These are phyloP conservation scores for Drosophila monieri DNA, from an alignment of 2,888 invertebrate genomes.

Conservation along the genomic window DNA sequence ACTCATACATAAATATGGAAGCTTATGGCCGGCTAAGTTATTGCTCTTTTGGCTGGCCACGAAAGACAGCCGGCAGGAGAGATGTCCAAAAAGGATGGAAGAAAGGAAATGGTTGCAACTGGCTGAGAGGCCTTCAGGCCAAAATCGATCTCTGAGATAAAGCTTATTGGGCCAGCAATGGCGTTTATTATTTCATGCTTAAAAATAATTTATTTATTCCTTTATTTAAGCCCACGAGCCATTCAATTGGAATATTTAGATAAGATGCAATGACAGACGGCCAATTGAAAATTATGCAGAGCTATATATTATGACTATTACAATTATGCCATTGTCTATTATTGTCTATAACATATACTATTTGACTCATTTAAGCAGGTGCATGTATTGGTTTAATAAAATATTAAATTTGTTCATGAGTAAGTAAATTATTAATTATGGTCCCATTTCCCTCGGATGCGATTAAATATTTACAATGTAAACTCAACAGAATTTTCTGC, in stretches of 20 bases:
- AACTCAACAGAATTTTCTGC: background rate
- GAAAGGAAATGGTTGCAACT: conserved; percentile 23
- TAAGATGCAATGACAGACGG: background rate
- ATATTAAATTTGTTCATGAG: background rate
- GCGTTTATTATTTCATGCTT: background rate
- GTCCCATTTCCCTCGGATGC: background rate
- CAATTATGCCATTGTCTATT: background rate
- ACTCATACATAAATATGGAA: conserved; percentile 72
- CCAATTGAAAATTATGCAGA: background rate
- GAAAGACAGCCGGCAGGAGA: conserved; percentile 19
- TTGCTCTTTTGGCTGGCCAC: conserved; percentile 52
- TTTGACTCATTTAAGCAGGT: background rate
- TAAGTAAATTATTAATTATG: background rate
- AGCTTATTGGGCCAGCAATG: conserved; percentile 1
- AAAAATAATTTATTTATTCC: background rate
- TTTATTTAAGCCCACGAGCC: background rate
- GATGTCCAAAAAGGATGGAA: conserved; percentile 8
- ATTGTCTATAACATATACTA: background rate
- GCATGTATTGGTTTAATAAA: background rate
- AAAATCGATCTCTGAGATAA: background rate
- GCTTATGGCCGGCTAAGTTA: conserved; percentile 45
- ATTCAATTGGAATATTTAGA: background rate
- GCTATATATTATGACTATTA: background rate
- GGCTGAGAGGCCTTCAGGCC: conserved; percentile 9
- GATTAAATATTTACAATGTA: background rate